Conservation (phyloP, 2,113 vertebrate genomes). For the Patagioenas fasciata region DNA sequence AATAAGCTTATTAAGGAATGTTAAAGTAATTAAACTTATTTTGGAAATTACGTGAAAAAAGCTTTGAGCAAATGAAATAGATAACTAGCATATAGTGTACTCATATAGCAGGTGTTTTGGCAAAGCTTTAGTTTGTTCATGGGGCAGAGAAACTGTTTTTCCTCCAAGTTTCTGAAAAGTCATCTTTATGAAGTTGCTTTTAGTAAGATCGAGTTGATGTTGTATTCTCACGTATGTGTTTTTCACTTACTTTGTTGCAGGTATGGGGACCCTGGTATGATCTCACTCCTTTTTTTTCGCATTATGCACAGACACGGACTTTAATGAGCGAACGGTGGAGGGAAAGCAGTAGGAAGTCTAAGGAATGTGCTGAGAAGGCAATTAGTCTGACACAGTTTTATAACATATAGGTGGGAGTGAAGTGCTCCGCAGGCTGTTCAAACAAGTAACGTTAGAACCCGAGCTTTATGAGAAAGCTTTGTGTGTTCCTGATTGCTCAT, state of each 20-base stretch:
- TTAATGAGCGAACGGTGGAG: neutral
- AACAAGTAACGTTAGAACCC: neutral
- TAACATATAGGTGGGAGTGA: neutral
- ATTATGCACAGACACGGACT: neutral
- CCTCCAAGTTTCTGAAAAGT: neutral
- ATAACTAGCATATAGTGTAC: neutral
- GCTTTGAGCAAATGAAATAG: neutral
- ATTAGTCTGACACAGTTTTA: neutral
- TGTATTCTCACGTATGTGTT: neutral
- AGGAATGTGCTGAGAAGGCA: no score
- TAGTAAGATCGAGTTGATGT: neutral
- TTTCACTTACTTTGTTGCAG: neutral
- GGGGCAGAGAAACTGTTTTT: neutral
- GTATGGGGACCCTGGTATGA: accelerated
- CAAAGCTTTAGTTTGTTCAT: neutral
- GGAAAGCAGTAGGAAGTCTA: neutral
- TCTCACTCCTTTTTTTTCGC: neutral
- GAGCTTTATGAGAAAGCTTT: neutral
- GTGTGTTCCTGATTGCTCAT: neutral
- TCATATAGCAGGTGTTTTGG: neutral
- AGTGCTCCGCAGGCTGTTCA: slow-evolving; percentile 5
- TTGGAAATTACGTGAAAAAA: neutral
- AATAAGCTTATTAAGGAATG: neutral
- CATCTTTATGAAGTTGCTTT: neutral
- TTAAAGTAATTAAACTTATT: neutral